Evolutionary conservation across 1,140 invertebrate species (phyloP), one percentile per base, ranked within the genome.

Genomic region (Drosophila arizonae): DNA sequence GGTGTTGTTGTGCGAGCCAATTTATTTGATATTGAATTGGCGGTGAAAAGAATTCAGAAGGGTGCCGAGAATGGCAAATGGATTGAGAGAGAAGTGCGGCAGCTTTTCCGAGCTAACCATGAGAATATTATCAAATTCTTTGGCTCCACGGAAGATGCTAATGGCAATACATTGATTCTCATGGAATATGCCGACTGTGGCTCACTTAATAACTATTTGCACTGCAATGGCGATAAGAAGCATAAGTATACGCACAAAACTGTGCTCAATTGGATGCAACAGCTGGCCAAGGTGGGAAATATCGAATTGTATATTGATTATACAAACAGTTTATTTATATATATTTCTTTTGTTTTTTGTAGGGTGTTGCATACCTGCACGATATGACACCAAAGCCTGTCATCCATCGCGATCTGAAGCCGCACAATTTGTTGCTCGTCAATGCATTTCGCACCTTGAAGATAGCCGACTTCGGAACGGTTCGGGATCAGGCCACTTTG

Each of bases 401-500:
- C 8, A 52, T 69, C 11, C 50, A 69, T 46, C 66, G 66, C 2
- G 66, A 69, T 61, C 48, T 68, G 3, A 68, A 60, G 26, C 11
- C 65, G 1, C 24, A 54, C 13, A 68, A 68, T 15, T 30, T 68
- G 17, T 45, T 68, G 15, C 56, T 68, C 5, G 15, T 11, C 3
- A 13, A 60, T 17, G 26, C 24, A 8, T 60, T 15, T 52, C n/a
- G 36, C 6, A 68, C 11, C 9, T 54, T 68, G 11, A 68, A 68
- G 9, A 52, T 68, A 30, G 15, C 21, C 4, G 56, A 60, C 21
- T 68, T 68, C 33, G 65, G 65, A 0, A 60, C 48, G 15, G 48
- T 45, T 13, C 43, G 36, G 2, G 36, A 68, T 15, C 10, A 21
- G 17, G 15, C 36, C 4, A 68, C 36, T 17, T 1, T 13, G 4